A percentile compares a stretch with the other conserved stretches of the same genome.
These are phyloP conservation scores for Ommatoiulus sabulosus DNA, from an alignment of 2,888 invertebrate species.

Conservation along the genomic window DNA sequence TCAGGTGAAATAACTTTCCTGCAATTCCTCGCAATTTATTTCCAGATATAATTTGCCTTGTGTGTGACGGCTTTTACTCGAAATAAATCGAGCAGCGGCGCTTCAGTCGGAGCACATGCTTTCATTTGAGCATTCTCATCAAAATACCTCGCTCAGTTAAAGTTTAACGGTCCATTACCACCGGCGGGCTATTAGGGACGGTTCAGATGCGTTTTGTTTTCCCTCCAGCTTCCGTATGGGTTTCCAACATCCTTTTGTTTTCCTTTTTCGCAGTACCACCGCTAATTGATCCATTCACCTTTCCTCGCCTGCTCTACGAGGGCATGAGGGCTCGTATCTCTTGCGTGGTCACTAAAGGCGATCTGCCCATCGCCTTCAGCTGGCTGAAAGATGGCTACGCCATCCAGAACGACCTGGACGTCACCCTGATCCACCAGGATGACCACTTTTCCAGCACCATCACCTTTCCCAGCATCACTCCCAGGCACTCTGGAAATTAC, in stretches of 20 bases:
- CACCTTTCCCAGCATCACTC: constrained; percentile 59
- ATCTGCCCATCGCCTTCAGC: constrained; percentile 67
- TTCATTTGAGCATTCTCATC: no score
- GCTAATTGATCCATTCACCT: constrained; percentile 59
- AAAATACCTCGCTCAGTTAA: no score
- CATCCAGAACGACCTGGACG: constrained; percentile 57
- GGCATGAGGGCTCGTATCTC: constrained; percentile 60
- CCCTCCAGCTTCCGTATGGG: no score
- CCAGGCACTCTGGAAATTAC: constrained; percentile 58
- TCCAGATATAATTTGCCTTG: no score
- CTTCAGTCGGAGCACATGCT: no score
- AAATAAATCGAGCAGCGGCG: no score
- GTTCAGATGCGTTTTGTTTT: no score
- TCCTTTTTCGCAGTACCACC: constrained; percentile 58
- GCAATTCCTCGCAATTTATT: no score
- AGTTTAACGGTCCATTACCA: no score
- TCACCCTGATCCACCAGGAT: constrained; percentile 58
- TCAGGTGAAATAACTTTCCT: no score
- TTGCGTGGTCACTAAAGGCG: constrained; percentile 63
- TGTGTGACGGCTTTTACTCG: no score
- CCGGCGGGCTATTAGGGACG: no score
- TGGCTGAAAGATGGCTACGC: constrained; percentile 68
- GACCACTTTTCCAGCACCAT: constrained; percentile 60
- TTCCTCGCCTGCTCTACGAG: constrained; percentile 59
- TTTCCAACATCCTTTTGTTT: neutral